Percentiles rank a stretch among this genome's conserved stretches.
phyloP scores from a whole-genome alignment of 2,113 vertebrate species.

The Corynorhinus townsendii region DNA sequence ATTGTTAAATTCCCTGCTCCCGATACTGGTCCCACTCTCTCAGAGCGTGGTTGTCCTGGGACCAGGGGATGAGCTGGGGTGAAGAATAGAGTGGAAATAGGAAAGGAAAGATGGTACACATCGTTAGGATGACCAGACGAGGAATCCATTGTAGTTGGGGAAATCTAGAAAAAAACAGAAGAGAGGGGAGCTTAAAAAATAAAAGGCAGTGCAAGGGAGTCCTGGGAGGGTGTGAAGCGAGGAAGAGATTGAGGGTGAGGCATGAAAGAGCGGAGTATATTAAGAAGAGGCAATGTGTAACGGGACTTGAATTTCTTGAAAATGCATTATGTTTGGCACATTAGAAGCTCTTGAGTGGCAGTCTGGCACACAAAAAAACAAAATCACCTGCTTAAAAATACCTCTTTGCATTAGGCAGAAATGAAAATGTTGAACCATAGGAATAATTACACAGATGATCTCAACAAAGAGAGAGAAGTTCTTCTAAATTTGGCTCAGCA shows the following conservation, averaged over 20 bases:
- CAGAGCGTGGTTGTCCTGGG: slow-evolving; percentile 58
- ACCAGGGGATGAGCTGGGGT: slow-evolving; percentile 23
- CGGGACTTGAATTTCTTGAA: background rate
- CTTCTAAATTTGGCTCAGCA: background rate
- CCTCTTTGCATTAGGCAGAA: background rate
- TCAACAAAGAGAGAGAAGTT: background rate
- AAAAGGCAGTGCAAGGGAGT: background rate
- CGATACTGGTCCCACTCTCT: slow-evolving; percentile 61
- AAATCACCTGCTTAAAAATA: slow-evolving; percentile 27
- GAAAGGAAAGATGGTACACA: background rate
- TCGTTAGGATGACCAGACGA: background rate
- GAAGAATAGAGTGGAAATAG: background rate
- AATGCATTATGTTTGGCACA: background rate
- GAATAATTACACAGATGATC: background rate
- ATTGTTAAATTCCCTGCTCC: slow-evolving; percentile 72
- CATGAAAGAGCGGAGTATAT: background rate
- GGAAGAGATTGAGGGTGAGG: background rate
- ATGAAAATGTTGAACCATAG: background rate
- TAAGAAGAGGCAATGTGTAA: background rate
- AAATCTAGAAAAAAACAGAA: background rate
- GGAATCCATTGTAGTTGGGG: background rate
- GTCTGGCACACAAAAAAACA: background rate
- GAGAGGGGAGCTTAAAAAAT: background rate
- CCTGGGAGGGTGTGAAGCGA: background rate
- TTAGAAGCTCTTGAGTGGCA: background rate